Evolutionary conservation across 1,140 invertebrate species (phyloP), one percentile per base, ranked within the genome.

Genomic region (Temnothorax curvispinosus): DNA sequence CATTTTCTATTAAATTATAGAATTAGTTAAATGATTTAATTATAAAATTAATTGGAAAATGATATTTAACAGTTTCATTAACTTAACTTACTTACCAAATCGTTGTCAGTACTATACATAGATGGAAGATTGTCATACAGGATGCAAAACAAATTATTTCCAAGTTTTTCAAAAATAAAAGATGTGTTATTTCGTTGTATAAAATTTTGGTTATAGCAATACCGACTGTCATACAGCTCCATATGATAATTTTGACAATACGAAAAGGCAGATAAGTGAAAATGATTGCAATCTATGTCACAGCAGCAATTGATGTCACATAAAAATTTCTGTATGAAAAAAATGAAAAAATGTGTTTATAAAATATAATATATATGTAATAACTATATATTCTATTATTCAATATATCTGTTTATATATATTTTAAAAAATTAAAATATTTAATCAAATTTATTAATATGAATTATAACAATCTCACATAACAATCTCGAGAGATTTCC

Each of bases 241-340:
- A 91, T 82, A 35, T 92, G 85, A 75, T 90, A 15, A 86, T 94
- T 87, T 72, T 92, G 86, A 85, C 95, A 95, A 11, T 92, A 50
- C 0, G 95, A 94, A 91, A 95, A 95, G 8, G 88, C 91, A 35
- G 87, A 81, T n/a, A 92, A 54, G 32, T 95, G 92, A 75, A 92
- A 93, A n/a, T 94, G 90, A 71, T 84, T 93, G 67, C 95, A 95
- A 82, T 95, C 94, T 18, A 85, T 81, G 41, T 95, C 95, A 27
- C 95, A 95, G 71, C 95, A 95, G 65, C 95, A 95, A 90, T 95
- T 95, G 44, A 95, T 92, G 35, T 95, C 93, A 75, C 95, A 95
- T 0, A 84, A 92, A 60, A 69, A 85, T 27, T 90, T 62, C 93
- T 95, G 47, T 41, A 90, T 6, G 38, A 87, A 78, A 3, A 27